Percentiles rank a stretch among this genome's conserved stretches.
Evolutionary conservation across 2,113 vertebrate genomes (phyloP).

Genomic region (Aphelocoma coerulescens): DNA sequence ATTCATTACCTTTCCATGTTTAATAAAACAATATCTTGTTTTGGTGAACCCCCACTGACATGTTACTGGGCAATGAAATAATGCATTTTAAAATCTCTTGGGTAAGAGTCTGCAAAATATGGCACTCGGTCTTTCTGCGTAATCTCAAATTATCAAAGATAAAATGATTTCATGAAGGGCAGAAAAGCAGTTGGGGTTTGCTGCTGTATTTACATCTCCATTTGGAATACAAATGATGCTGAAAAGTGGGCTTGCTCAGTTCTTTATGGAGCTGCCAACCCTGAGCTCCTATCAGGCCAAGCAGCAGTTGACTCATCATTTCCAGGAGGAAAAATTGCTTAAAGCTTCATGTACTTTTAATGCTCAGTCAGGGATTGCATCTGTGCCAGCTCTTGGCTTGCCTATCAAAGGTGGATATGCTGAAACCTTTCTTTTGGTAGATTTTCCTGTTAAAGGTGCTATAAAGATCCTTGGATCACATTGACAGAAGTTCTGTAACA

Average conservation of each 20-base stretch:
- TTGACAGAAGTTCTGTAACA: neutral
- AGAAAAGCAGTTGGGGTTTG: neutral
- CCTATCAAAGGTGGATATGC: neutral
- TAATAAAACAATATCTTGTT: neutral
- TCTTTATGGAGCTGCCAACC: slow-evolving; percentile 25
- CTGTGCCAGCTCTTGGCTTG: slow-evolving; percentile 4
- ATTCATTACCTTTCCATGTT: neutral
- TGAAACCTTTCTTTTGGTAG: neutral
- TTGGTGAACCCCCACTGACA: neutral
- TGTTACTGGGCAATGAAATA: neutral
- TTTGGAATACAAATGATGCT: neutral
- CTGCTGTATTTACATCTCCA: slow-evolving; percentile 6
- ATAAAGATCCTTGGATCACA: neutral
- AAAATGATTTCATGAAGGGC: neutral
- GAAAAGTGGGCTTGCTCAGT: neutral
- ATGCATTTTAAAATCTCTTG: neutral
- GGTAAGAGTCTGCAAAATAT: neutral
- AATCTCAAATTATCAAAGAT: neutral
- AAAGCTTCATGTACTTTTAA: neutral
- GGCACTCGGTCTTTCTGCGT: neutral
- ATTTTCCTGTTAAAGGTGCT: neutral
- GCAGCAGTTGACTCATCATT: slow-evolving; percentile 28
- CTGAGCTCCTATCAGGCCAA: neutral
- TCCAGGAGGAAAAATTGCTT: slow-evolving; percentile 15
- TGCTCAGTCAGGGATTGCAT: neutral